Conservation (phyloP, 1,140 invertebrate species). For the Drosophila teissieri region DNA sequence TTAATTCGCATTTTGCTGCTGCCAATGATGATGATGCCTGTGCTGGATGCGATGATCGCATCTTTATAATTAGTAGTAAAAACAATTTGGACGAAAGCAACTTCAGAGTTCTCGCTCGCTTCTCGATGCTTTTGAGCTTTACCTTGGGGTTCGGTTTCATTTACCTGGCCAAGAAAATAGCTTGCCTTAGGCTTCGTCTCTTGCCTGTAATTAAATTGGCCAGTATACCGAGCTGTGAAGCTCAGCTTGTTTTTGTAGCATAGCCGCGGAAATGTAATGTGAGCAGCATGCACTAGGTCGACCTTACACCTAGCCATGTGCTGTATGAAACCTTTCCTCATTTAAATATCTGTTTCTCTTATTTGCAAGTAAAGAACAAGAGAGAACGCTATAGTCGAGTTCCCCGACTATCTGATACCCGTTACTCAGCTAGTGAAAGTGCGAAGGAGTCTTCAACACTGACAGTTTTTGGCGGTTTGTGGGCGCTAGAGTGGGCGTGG, state of each 20-base stretch:
- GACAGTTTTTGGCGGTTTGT: no score
- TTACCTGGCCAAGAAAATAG: constrained; percentile 72
- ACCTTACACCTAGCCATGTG: constrained; percentile 6
- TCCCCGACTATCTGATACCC: no score
- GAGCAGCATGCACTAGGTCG: constrained; percentile 56
- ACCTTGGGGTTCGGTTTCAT: constrained; percentile 72
- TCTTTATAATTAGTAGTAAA: constrained; percentile 75
- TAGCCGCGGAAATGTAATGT: constrained; percentile 69
- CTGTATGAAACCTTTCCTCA: constrained; percentile 5
- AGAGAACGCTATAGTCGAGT: no score
- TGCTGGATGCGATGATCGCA: constrained; percentile 61
- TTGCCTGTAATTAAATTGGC: constrained; percentile 73
- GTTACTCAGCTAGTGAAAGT: no score
- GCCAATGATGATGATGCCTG: constrained; percentile 22
- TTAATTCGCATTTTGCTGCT: constrained; percentile 5
- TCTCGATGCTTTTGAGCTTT: constrained; percentile 58
- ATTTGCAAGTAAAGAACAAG: constrained; percentile 67
- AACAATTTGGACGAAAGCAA: constrained; percentile 65
- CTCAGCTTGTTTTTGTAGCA: constrained; percentile 23
- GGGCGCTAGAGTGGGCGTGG: no score
- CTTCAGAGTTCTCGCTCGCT: constrained; percentile 55
- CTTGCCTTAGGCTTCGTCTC: constrained; percentile 34
- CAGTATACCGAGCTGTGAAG: constrained; percentile 77
- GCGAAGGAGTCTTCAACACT: no score
- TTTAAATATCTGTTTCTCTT: constrained; percentile 29